Evolutionary conservation across 2,797 vertebrate species (phyloP).

Genomic region (Apogon talboti): DNA sequence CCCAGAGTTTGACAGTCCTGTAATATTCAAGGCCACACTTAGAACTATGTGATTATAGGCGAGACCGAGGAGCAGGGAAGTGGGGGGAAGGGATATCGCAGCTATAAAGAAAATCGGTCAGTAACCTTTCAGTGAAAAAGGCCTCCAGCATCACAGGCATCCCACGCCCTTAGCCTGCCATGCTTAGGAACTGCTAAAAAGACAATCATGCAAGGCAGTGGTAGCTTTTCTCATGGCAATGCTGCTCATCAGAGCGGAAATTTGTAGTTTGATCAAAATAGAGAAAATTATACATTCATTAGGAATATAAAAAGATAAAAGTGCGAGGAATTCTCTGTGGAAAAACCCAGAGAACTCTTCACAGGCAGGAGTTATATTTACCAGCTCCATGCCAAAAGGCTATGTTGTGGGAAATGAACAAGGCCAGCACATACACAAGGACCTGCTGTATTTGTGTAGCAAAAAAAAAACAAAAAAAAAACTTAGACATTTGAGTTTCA

Average conservation of each 20-base stretch:
- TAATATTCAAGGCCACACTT: neutral
- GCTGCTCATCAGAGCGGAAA: neutral
- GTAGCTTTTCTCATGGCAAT: neutral
- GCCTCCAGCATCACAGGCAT: neutral
- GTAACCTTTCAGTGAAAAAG: constrained; percentile 21
- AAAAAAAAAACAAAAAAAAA: neutral
- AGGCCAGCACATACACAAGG: neutral
- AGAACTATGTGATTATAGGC: neutral
- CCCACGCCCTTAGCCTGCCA: constrained; percentile 5
- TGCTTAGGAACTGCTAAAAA: neutral
- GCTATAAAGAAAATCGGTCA: constrained; percentile 30
- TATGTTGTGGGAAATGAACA: constrained; percentile 18
- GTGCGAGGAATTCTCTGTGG: neutral
- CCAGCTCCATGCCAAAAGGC: constrained; percentile 32
- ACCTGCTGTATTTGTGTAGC: neutral
- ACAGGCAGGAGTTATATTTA: constrained; percentile 59
- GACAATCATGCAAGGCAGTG: neutral
- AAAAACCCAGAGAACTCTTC: constrained; percentile 7
- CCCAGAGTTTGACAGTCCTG: neutral
- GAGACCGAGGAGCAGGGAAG: too few relatives aligned
- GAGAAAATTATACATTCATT: neutral
- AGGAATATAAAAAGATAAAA: neutral
- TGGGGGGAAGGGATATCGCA: constrained; percentile 25
- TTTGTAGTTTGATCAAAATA: neutral
- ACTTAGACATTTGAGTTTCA: neutral